Evolutionary conservation across 2,113 vertebrate species (phyloP).

Genomic region (Chaenogobius annularis): DNA sequence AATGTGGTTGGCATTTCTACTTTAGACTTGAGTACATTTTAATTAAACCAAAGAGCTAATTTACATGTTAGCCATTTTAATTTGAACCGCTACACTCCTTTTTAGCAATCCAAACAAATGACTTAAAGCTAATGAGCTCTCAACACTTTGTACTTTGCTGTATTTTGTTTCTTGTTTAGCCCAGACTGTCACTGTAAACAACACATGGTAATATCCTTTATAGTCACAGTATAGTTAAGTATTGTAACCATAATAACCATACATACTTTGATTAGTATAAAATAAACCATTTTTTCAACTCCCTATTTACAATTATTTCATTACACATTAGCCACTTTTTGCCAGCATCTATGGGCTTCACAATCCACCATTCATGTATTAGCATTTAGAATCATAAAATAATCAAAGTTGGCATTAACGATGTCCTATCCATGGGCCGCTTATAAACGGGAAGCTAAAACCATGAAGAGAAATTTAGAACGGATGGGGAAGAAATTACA

Average conservation of each 20-base stretch:
- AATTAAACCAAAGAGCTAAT: slow-evolving; percentile 9
- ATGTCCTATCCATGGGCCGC: no score
- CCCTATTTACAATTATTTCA: no score
- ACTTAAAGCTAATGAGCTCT: slow-evolving; percentile 4
- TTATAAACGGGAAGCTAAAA: no score
- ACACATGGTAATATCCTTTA: not conserved
- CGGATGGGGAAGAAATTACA: no score
- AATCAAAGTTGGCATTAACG: no score
- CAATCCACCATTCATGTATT: no score
- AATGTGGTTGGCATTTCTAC: slow-evolving; percentile 5
- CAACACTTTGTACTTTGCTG: slow-evolving; percentile 1
- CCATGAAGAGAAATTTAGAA: no score
- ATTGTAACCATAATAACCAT: not conserved
- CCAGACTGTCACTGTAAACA: not conserved
- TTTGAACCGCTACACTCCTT: not conserved
- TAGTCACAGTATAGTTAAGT: not conserved
- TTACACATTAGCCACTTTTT: no score
- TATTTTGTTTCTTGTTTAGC: not conserved
- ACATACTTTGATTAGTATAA: not conserved
- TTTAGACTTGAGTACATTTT: not conserved
- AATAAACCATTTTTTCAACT: no score
- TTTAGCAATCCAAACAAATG: slow-evolving; percentile 5
- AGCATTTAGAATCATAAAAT: no score
- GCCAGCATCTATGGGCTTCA: no score
- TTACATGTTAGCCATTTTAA: slow-evolving; percentile 1